Base-by-base conservation (phyloP, 2,797 vertebrate genomes). In the Myotis daubentonii region DNA sequence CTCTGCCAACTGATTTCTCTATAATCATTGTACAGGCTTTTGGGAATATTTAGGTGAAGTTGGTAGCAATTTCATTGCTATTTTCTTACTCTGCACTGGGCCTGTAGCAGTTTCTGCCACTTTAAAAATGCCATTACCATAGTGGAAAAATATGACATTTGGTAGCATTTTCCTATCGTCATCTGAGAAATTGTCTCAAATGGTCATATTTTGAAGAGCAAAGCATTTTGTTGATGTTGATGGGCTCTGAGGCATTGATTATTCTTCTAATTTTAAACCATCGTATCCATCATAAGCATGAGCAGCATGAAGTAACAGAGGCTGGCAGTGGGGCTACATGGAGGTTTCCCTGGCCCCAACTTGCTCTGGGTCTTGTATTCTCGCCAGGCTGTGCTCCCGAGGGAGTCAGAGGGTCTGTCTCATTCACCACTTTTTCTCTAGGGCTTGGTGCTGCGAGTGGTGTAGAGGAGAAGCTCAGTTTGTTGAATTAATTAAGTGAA, bases 81-180 rank as follows among this genome's bases (percentile, higher is more conserved):
- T 41, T 19, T 6, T 71, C 68, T 88, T 79, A 93, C 82, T 82
- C 65, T 91, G 28, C 88, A 90, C 88, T 74, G 81, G 74, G 57
- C 65, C 33, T 60, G 10, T 70, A 33, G 53, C 66, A 90, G 7
- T 84, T 80, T 70, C 85, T 95, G 78, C 33, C 74, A 44, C 91
- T 85, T 36, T 76, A 15, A 47, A 44, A 20, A 30, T 20, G 30
- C 36, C 49, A 5, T 88, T 71, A 33, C n/a, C 16, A 10, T 22
- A 55, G 41, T 55, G 72, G 82, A n/a, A 72, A 78, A 89, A 28
- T n/a, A 41, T 74, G 82, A 68, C 33, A 19, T 57, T 94, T 23
- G 1, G 68, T 49, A 79, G 51, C 28, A 28, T 71, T 92, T 84
- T 93, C 23, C 78, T 87, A 0, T 74, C 28, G 25, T 55, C 22